Percentiles rank a stretch among this genome's conserved stretches.
Conservation (phyloP, 2,113 vertebrate genomes). For the Macquaria australasica region DNA sequence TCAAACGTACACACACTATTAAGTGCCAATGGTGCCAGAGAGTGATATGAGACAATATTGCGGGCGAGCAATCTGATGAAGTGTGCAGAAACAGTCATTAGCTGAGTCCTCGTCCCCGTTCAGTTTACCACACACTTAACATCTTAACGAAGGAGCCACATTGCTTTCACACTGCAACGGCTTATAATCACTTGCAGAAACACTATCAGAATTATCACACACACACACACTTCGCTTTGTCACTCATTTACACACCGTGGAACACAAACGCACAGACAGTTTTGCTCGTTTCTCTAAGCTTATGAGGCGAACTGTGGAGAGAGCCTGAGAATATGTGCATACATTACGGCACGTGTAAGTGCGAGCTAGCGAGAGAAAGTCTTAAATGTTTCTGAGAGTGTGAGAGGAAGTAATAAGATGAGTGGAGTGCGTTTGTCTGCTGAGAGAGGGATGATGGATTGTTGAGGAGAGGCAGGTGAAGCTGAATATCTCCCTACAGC, state of each 20-base stretch:
- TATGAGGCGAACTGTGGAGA: constrained; percentile 18
- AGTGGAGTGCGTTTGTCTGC: constrained; percentile 69
- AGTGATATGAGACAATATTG: constrained; percentile 77
- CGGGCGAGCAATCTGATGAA: constrained; percentile 78
- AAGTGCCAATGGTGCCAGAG: constrained; percentile 70
- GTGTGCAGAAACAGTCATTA: constrained; percentile 79
- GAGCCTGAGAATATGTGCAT: constrained; percentile 39
- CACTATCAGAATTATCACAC: constrained; percentile 30
- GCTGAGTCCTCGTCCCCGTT: constrained; percentile 60
- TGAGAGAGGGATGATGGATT: constrained; percentile 74
- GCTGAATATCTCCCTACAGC: constrained; percentile 77
- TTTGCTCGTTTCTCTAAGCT: constrained; percentile 21
- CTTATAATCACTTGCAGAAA: constrained; percentile 62
- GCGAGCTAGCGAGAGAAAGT: constrained; percentile 38
- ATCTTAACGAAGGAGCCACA: constrained; percentile 59
- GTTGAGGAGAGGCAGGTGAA: constrained; percentile 74
- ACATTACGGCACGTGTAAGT: constrained; percentile 30
- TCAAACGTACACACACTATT: constrained; percentile 69
- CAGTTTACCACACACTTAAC: constrained; percentile 71
- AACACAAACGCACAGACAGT: neutral
- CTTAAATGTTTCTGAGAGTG: constrained; percentile 69
- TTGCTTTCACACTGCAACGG: constrained; percentile 37
- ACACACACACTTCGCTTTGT: neutral
- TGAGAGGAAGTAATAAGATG: constrained; percentile 71
- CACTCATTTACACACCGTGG: constrained; percentile 9